Percentiles rank a stretch among this genome's conserved stretches.
Evolutionary conservation across 2,888 invertebrate genomes (phyloP).

Genomic region (Dolichopus griseipennis): DNA sequence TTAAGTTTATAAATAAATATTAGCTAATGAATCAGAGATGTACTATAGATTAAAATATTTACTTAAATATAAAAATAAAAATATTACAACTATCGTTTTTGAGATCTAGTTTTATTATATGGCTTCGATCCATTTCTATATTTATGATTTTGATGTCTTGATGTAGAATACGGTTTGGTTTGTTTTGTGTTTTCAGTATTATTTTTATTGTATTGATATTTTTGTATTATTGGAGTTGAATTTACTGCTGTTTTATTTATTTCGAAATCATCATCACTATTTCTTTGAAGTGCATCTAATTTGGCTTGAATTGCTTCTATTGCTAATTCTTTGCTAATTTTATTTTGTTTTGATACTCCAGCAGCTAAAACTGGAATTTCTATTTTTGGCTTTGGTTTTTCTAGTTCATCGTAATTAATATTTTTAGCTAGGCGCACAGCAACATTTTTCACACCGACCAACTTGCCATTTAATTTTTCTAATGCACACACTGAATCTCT

Average conservation of each 20-base stretch:
- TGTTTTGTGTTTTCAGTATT: conserved; percentile 24
- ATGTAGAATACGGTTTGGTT: background rate
- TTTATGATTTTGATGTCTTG: background rate
- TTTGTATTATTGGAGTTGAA: conserved; percentile 58
- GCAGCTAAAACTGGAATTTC: conserved; percentile 71
- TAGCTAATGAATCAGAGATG: background rate
- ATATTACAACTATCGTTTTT: background rate
- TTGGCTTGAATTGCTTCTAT: conserved; percentile 86
- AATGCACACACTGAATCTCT: conserved; percentile 63
- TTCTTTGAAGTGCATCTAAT: conserved; percentile 65
- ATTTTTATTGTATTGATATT: conserved; percentile 52
- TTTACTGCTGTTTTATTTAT: conserved; percentile 60
- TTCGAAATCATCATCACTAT: conserved; percentile 58
- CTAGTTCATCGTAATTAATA: conserved; percentile 60
- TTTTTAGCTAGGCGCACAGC: conserved; percentile 75
- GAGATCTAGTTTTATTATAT: background rate
- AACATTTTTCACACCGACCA: conserved; percentile 64
- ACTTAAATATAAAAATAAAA: background rate
- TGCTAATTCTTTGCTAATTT: conserved; percentile 66
- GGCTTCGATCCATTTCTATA: background rate
- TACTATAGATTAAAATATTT: background rate
- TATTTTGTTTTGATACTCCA: conserved; percentile 47
- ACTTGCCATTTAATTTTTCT: conserved; percentile 62
- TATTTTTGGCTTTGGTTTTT: conserved; percentile 64
- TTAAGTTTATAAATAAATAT: background rate